Conservation (phyloP, 23 tunicate genomes). For the Ciona savignyi region DNA sequence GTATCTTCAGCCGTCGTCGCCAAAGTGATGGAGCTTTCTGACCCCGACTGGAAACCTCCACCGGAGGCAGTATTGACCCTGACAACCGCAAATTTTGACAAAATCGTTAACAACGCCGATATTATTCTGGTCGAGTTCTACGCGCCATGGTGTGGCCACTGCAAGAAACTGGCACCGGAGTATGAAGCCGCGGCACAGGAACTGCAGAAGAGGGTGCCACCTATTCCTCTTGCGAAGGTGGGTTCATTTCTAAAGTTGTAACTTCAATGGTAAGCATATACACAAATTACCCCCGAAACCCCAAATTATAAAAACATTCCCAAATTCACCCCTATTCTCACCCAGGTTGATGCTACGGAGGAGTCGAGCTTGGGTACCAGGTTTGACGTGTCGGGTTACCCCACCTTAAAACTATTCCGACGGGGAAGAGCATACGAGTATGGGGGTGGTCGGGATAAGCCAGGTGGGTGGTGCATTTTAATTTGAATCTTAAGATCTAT, state of each 20-base stretch:
- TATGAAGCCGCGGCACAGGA: constrained; percentile 91
- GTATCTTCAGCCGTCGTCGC: constrained; percentile 32
- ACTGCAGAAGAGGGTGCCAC: constrained; percentile 57
- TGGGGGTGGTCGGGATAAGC: constrained; percentile 84
- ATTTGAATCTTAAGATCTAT: too few species aligned
- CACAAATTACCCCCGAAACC: too few species aligned
- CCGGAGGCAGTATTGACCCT: constrained; percentile 83
- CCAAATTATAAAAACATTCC: too few species aligned
- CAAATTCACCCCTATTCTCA: background rate
- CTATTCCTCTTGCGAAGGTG: constrained; percentile 84
- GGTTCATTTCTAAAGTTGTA: background rate
- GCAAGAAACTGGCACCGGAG: constrained; percentile 93
- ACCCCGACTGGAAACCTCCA: constrained; percentile 96
- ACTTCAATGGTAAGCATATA: background rate
- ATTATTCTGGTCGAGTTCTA: constrained; percentile 90
- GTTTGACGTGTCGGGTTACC: constrained; percentile 90
- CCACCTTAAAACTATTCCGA: constrained; percentile 89
- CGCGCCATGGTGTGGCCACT: constrained; percentile 99
- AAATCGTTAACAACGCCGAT: constrained; percentile 67
- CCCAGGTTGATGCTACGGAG: constrained; percentile 89
- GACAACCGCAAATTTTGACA: constrained; percentile 72
- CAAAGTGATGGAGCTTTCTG: constrained; percentile 55
- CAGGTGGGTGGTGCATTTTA: constrained; percentile 11
- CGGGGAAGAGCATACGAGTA: constrained; percentile 86
- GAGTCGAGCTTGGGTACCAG: constrained; percentile 44